A percentile compares a stretch with the other conserved stretches of the same genome.
These are phyloP conservation scores for Parnassius apollo DNA, from an alignment of 2,888 invertebrate genomes.

Conservation along the genomic window DNA sequence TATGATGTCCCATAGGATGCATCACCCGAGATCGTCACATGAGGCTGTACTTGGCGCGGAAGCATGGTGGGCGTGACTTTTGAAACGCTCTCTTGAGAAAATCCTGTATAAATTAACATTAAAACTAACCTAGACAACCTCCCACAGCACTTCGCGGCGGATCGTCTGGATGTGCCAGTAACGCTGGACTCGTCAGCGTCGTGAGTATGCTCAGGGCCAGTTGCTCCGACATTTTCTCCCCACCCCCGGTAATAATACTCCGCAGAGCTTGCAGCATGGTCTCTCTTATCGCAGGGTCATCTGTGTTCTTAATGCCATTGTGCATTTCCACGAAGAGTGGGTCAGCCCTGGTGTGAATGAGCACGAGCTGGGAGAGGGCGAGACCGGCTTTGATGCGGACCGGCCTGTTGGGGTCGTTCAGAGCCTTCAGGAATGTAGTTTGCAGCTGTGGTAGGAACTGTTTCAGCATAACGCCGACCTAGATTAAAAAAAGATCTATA, in stretches of 20 bases:
- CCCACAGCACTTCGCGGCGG: conserved; percentile 90
- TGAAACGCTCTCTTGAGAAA: no score
- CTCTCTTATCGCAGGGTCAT: conserved; percentile 86
- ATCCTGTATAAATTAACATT: not conserved
- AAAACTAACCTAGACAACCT: conserved; percentile 84
- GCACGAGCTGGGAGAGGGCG: conserved; percentile 92
- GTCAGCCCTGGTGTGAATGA: conserved; percentile 96
- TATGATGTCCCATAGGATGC: no score
- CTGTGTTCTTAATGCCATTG: conserved; percentile 90
- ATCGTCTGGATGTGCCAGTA: conserved; percentile 90
- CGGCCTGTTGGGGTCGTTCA: conserved; percentile 92
- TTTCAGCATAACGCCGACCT: conserved; percentile 96
- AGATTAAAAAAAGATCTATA: not conserved
- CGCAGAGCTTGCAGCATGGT: conserved; percentile 96
- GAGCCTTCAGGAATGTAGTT: conserved; percentile 97
- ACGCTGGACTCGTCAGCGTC: conserved; percentile 82
- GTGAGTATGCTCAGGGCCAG: conserved; percentile 87
- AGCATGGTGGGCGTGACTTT: no score
- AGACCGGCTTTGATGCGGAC: conserved; percentile 94
- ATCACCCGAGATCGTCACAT: no score
- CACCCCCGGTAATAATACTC: conserved; percentile 90
- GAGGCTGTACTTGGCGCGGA: no score
- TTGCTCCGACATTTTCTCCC: conserved; percentile 92
- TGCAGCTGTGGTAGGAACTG: conserved; percentile 99
- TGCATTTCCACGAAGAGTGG: conserved; percentile 96